Conservation (phyloP, 2,888 invertebrate species). For the Papilio protenor region DNA sequence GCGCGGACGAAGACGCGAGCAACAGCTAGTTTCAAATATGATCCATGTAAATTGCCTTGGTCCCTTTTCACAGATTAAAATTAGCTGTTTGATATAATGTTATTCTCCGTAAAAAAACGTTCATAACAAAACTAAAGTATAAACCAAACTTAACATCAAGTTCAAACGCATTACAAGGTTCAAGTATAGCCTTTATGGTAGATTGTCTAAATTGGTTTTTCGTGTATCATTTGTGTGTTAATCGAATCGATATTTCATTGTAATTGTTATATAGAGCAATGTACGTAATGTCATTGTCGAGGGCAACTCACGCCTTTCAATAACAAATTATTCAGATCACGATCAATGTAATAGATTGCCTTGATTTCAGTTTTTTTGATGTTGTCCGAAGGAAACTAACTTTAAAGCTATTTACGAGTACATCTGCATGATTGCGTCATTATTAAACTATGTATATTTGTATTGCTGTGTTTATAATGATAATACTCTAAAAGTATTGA, state of each 20-base stretch:
- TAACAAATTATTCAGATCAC: constrained; percentile 4
- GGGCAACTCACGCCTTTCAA: constrained; percentile 33
- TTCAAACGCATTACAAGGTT: not conserved
- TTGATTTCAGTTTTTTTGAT: not conserved
- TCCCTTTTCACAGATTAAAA: no score
- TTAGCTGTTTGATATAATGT: not conserved
- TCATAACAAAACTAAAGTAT: not conserved
- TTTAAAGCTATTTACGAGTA: not conserved
- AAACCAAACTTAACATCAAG: not conserved
- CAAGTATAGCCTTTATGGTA: not conserved
- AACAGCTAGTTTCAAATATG: no score
- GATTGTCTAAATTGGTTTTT: not conserved
- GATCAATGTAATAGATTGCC: not conserved
- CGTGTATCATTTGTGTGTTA: not conserved
- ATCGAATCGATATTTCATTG: constrained; percentile 11
- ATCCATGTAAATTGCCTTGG: no score
- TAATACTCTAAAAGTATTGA: not conserved
- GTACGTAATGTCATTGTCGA: constrained; percentile 33
- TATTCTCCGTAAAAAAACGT: not conserved
- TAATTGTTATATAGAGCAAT: constrained; percentile 13
- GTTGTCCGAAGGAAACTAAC: not conserved
- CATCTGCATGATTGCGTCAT: not conserved
- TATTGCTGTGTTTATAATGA: not conserved
- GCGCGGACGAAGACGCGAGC: no score
- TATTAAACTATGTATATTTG: not conserved